Conservation (phyloP, 2,888 invertebrate genomes). For the Platycheirus albimanus region DNA sequence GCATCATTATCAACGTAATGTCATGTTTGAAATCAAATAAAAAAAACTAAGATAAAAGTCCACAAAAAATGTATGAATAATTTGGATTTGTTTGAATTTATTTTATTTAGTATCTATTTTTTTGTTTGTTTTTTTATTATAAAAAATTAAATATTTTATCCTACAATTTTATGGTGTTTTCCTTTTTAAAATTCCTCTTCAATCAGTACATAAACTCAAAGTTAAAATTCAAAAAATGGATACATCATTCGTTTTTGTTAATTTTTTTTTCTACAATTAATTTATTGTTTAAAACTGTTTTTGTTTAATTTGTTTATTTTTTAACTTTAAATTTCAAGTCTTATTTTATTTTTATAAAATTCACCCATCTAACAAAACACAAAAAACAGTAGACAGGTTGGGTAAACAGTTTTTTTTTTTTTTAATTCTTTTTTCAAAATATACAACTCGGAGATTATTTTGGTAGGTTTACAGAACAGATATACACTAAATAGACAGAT, state of each 20-base stretch:
- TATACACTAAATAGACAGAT: slow-evolving; percentile 61
- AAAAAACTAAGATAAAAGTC: too few relatives aligned
- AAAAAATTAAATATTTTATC: slow-evolving; percentile 50
- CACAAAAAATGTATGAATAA: too few relatives aligned
- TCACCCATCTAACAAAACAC: slow-evolving; percentile 20
- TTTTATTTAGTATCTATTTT: slow-evolving; percentile 37
- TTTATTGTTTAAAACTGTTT: too few relatives aligned
- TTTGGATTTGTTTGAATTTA: slow-evolving; percentile 30
- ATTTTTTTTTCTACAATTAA: neutral
- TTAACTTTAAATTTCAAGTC: slow-evolving; percentile 11
- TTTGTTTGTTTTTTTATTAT: slow-evolving; percentile 32
- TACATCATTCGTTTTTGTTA: neutral
- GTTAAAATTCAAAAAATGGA: slow-evolving; percentile 15
- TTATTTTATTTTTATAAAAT: slow-evolving; percentile 29
- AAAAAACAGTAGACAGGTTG: slow-evolving; percentile 29
- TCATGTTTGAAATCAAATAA: too few relatives aligned
- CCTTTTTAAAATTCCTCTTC: slow-evolving; percentile 33
- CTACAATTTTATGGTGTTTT: slow-evolving; percentile 50
- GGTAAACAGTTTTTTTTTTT: slow-evolving; percentile 36
- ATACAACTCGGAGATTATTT: slow-evolving; percentile 47
- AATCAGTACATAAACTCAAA: slow-evolving; percentile 14
- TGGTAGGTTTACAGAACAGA: slow-evolving; percentile 34
- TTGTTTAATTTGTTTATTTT: neutral
- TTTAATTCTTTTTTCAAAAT: slow-evolving; percentile 29
- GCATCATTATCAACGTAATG: too few relatives aligned